Base-by-base conservation (phyloP, 1,140 invertebrate species). In the Drosophila malerkotliana region DNA sequence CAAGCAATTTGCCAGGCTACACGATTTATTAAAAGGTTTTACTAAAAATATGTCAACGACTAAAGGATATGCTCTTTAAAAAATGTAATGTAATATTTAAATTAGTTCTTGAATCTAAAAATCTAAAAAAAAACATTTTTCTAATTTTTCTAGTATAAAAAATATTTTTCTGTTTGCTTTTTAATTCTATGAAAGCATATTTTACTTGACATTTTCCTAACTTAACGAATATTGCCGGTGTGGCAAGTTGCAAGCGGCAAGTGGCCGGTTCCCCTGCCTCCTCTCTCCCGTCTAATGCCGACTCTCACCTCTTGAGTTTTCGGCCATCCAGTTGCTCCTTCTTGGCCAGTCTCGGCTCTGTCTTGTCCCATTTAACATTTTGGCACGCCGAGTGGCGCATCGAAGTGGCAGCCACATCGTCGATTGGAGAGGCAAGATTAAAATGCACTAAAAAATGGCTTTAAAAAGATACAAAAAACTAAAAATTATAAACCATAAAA, bases 331-430 rank as follows among this genome's bases (percentile, higher is more conserved):
- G 21, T 44, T 15, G 41, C 41, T 44, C 41, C 57, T 53, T 48
- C 59, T 32, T 49, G 45, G 62, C 55, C 44, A 14, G 55, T 48
- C 41, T 45, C 39, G 60, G 45, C 53, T 72, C 54, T 57, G 72
- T 77, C 49, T 72, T 81, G 79, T 73, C 79, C 79, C 79, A 77
- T 81, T 81, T 81, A 81, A 81, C 68, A 79, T 75, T 80, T 79
- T 75, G 77, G 64, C 71, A 79, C 72, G 60, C 54, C 63, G 64
- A 51, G 52, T 51, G 51, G 64, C 58, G 53, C 68, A 77, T 73
- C 78, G 67, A 59, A 72, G 66, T 71, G 41, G 61, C 34, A 37
- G 26, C 39, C 34, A 30, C 9, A n/a, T 12, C 30, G 48, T 48
- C 48, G 48, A 53, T 37, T 5, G 18, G 32, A 49, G 55, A 18